Base-by-base conservation (phyloP, 2,888 invertebrate species). In the Anthrax anthrax region DNA sequence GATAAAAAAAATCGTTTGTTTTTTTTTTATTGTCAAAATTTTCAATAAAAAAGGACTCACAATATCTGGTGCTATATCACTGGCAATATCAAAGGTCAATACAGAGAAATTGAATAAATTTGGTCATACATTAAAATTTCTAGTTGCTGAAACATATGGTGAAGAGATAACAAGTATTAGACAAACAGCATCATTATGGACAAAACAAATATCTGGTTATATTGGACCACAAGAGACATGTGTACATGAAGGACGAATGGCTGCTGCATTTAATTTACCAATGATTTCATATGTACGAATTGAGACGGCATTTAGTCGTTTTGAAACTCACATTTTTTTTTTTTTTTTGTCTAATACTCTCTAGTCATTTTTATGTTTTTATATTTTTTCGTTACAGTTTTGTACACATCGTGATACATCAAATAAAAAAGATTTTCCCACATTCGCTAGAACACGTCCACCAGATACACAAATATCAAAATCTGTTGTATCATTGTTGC, bases 271-370 rank as follows among this genome's bases (percentile, higher is more conserved):
- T 70, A 91, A 94, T 67, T 71, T 92, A 42, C 91, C 92, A 6
- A 94, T 95, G 94, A 85, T 94, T 61, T 94, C 94, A 54, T 94
- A 94, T 64, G 94, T 94, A 70, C 83, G 89, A 82, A 57, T n/a
- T n/a, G n/a, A n/a, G n/a, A n/a, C n/a, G n/a, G n/a, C n/a, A n/a
- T n/a, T n/a, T n/a, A n/a, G n/a, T 18, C n/a, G n/a, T n/a, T n/a
- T n/a, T n/a, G n/a, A n/a, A n/a, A 23, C 18, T 42, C 40, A 16
- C 36, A 18, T 37, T n/a, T n/a, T n/a, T n/a, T n/a, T n/a, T n/a
- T n/a, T n/a, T n/a, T n/a, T n/a, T n/a, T n/a, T n/a, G n/a, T n/a
- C n/a, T n/a, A n/a, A n/a, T n/a, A n/a, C n/a, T n/a, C n/a, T n/a
- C n/a, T n/a, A n/a, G n/a, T n/a, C n/a, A n/a, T n/a, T n/a, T n/a